These are phyloP conservation scores for Brenthis daphne DNA, from an alignment of 2,888 invertebrate species.

Conservation along the genomic window DNA sequence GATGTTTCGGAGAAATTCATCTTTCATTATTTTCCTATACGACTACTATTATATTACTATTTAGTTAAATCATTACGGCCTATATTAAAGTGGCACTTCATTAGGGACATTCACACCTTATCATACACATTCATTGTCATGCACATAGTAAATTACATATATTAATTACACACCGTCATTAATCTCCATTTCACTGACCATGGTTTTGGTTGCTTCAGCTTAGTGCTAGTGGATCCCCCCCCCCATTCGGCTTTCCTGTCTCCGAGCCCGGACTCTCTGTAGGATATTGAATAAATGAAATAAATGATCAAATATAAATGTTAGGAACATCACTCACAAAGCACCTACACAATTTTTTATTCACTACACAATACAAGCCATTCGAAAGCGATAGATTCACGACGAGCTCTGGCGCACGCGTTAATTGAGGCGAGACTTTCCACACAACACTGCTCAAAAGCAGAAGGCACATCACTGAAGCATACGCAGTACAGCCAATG, in stretches of 20 bases:
- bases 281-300: conserved; percentile 65
- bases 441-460: conserved; percentile 79
- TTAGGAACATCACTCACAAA: conserved; percentile 79
- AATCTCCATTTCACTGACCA: conserved; percentile 8
- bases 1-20: neutral
- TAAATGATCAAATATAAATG: conserved; percentile 80
- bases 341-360: conserved; percentile 73
- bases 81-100: conserved; percentile 4
- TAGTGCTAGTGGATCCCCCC: conserved; percentile 63
- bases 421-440: conserved; percentile 62
- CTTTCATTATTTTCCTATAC: neutral
- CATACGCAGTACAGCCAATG: conserved; percentile 68
- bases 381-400: conserved; percentile 47
- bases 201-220: conserved; percentile 51
- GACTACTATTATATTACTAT: neutral
- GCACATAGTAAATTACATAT: neutral
- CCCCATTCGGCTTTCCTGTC: conserved; percentile 76
- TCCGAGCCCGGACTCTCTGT: conserved; percentile 77
- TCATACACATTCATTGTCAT: conserved; percentile 9
- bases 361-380: conserved; percentile 56
- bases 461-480: conserved; percentile 72
- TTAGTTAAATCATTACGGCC: conserved; percentile 4
- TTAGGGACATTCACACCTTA: conserved; percentile 2
- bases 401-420: conserved; percentile 72
- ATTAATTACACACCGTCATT: conserved; percentile 1